These are phyloP conservation scores for Anoplophora glabripennis DNA, from an alignment of 1,140 invertebrate species.

Conservation along the genomic window DNA sequence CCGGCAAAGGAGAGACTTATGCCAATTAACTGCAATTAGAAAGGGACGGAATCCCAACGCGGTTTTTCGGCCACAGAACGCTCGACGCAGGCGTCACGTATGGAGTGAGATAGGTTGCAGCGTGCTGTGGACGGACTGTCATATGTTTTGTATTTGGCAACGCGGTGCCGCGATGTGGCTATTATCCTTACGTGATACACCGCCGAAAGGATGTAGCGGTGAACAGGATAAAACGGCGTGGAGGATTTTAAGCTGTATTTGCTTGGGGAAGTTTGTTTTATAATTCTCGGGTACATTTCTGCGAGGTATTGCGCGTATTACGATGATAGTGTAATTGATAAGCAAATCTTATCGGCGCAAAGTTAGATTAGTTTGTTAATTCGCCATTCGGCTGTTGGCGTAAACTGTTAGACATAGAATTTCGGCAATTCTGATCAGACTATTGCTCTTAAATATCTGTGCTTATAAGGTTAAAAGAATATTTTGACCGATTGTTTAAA, in stretches of 20 bases:
- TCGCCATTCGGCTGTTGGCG: no score
- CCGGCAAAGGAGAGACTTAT: conserved; percentile 45
- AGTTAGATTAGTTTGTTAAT: conserved; percentile 11
- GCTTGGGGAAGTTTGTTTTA: conserved; percentile 16
- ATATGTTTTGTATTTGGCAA: conserved; percentile 41
- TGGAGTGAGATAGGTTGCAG: conserved; percentile 39
- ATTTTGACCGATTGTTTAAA: no score
- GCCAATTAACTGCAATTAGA: conserved; percentile 37
- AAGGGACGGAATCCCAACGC: conserved; percentile 31
- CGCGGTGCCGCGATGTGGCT: conserved; percentile 27
- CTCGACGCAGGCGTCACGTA: conserved; percentile 46
- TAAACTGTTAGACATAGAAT: no score
- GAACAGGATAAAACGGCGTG: conserved; percentile 14
- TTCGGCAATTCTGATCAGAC: no score
- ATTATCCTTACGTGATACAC: conserved; percentile 18
- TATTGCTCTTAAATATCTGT: no score
- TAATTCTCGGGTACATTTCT: conserved; percentile 17
- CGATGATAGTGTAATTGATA: conserved; percentile 3
- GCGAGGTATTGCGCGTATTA: conserved; percentile 7
- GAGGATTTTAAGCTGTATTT: conserved; percentile 18
- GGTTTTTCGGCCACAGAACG: conserved; percentile 42
- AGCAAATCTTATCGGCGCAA: conserved; percentile 5
- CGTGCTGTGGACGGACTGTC: conserved; percentile 32
- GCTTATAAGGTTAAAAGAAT: no score
- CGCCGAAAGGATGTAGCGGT: conserved; percentile 14